phyloP scores from a whole-genome alignment of 2,113 vertebrate genomes.

The Scomber colias region DNA sequence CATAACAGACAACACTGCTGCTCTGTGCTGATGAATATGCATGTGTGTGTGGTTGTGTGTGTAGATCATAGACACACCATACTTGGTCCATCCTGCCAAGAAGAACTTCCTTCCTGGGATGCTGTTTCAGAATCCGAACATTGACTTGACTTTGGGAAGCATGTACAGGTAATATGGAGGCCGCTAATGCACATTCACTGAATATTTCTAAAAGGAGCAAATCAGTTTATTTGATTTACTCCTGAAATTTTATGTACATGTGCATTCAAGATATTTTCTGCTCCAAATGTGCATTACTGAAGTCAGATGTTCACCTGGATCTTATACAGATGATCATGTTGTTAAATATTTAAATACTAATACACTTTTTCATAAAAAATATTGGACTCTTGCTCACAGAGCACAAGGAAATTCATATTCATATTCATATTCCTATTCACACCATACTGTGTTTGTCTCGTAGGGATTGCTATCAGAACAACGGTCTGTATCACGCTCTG shows the following conservation, averaged over 20 bases:
- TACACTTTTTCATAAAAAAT: no score
- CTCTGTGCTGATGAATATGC: constrained; percentile 24
- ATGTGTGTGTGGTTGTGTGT: constrained; percentile 40
- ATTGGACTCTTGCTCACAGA: not conserved
- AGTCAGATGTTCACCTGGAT: no score
- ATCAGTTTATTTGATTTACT: no score
- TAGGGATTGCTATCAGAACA: constrained; percentile 93
- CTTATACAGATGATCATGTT: no score
- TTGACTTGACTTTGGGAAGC: constrained; percentile 88
- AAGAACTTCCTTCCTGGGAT: constrained; percentile 91
- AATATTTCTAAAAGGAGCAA: no score
- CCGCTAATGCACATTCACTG: constrained; percentile 2
- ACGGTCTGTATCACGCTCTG: constrained; percentile 91
- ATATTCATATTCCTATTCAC: not conserved
- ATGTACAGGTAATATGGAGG: constrained; percentile 79
- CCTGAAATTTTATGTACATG: no score
- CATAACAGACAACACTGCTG: not conserved
- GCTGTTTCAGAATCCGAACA: constrained; percentile 88
- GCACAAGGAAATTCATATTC: not conserved
- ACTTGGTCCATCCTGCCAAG: constrained; percentile 89
- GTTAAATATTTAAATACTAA: no score
- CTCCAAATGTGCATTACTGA: no score
- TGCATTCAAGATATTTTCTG: no score
- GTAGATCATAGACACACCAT: constrained; percentile 94
- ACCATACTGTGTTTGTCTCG: constrained; percentile 20